These are phyloP conservation scores for Forbesichthys agassizii DNA, from an alignment of 2,113 vertebrate species.

Conservation along the genomic window DNA sequence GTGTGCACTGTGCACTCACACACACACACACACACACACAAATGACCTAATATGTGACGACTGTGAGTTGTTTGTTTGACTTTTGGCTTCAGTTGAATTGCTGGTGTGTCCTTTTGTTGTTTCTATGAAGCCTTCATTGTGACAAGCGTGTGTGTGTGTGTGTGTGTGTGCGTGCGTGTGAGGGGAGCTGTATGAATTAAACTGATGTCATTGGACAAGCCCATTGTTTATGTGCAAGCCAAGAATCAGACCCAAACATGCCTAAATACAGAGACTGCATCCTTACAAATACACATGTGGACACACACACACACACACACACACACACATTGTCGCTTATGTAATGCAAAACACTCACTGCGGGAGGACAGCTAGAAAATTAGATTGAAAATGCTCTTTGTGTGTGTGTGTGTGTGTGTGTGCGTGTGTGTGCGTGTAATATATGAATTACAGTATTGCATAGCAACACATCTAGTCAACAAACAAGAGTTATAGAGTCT, in stretches of 20 bases:
- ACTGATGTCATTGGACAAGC: neutral
- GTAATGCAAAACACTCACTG: neutral
- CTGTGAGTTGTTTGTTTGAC: too few species aligned
- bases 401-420: neutral
- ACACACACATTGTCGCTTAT: neutral
- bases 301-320: neutral
- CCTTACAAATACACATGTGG: neutral
- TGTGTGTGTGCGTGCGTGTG: neutral
- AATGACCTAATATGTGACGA: too few species aligned
- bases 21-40: neutral
- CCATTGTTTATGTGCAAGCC: too few species aligned
- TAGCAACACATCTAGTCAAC: slow-evolving; percentile 31
- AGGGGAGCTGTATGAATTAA: neutral
- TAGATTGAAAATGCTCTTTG: neutral
- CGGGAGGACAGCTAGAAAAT: neutral
- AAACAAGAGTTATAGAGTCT: slow-evolving; percentile 26
- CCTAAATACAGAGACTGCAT: slow-evolving; percentile 31
- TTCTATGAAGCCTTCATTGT: neutral
- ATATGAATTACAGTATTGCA: neutral
- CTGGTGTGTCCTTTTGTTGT: neutral
- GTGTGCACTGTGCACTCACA: neutral
- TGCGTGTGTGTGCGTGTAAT: neutral
- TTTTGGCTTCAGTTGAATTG: too few species aligned
- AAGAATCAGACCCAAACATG: neutral
- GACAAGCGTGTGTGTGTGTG: neutral